phyloP scores from a whole-genome alignment of 1,140 invertebrate genomes.

The Metopolophium dirhodum region DNA sequence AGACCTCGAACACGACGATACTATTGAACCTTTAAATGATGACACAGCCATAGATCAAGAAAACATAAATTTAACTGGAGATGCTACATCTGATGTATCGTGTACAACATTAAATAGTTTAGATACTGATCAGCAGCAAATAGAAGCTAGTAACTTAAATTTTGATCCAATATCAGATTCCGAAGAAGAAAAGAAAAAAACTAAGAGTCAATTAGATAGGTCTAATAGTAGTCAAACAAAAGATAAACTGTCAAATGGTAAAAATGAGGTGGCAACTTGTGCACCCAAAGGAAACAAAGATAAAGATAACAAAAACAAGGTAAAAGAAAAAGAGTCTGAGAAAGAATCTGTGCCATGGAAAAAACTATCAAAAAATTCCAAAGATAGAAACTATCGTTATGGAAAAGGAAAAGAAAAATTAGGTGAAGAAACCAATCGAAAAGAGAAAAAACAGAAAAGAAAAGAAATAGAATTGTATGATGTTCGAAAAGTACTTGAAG shows the following conservation, averaged over 20 bases:
- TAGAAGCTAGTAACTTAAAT: background rate
- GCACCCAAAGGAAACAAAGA: slow-evolving; percentile 11
- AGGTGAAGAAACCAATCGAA: slow-evolving; percentile 62
- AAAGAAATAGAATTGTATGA: slow-evolving; percentile 83
- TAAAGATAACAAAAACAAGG: slow-evolving; percentile 1
- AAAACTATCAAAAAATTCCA: slow-evolving; percentile 79
- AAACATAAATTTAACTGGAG: slow-evolving; percentile 31
- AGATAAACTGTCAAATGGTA: slow-evolving; percentile 43
- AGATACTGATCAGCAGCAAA: background rate
- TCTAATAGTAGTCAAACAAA: slow-evolving; percentile 8
- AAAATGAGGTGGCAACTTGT: background rate
- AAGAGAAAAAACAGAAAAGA: slow-evolving; percentile 73
- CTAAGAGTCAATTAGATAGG: background rate
- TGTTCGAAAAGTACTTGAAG: slow-evolving; percentile 77
- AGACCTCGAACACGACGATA: background rate
- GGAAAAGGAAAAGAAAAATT: slow-evolving; percentile 63
- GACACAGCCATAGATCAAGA: background rate
- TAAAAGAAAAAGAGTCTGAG: slow-evolving; percentile 59
- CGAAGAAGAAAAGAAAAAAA: slow-evolving; percentile 54
- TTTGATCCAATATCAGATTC: slow-evolving; percentile 54
- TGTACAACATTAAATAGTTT: slow-evolving; percentile 41
- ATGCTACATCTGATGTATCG: slow-evolving; percentile 35
- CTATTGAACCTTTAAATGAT: background rate
- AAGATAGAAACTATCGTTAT: slow-evolving; percentile 79
- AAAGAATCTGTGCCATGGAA: slow-evolving; percentile 72